phyloP scores from a whole-genome alignment of 2,113 vertebrate genomes.

The Patagioenas fasciata region DNA sequence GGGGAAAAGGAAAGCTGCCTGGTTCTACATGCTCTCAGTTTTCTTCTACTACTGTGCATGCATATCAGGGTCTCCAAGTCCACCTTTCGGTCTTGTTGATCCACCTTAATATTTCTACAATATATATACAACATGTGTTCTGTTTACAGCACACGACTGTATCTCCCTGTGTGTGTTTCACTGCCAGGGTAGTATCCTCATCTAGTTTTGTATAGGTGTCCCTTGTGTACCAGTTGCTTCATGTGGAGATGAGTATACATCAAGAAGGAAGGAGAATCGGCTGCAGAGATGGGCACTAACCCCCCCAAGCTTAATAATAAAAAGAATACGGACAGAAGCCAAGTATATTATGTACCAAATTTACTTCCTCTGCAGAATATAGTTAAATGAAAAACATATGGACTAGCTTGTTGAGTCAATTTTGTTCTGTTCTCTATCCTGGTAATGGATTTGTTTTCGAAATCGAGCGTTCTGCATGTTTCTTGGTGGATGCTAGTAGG shows the following conservation, averaged over 20 bases:
- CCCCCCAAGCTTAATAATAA: not conserved
- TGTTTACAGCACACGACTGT: not conserved
- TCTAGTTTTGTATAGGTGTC: not conserved
- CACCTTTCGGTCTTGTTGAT: not conserved
- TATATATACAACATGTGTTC: not conserved
- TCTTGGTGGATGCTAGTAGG: constrained; percentile 71
- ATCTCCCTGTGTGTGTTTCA: not conserved
- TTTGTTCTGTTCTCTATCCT: constrained; percentile 64
- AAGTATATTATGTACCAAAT: constrained; percentile 58
- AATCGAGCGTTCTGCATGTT: constrained; percentile 58
- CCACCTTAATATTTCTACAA: not conserved
- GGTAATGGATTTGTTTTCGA: constrained; percentile 72
- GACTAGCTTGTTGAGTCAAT: constrained; percentile 72
- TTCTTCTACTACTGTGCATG: not conserved
- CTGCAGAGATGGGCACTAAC: constrained; percentile 26
- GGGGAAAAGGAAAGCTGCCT: not conserved
- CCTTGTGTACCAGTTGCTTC: not conserved
- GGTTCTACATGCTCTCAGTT: not conserved
- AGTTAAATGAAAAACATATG: constrained; percentile 78
- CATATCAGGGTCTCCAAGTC: not conserved
- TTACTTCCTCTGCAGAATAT: constrained; percentile 68
- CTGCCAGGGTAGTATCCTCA: not conserved
- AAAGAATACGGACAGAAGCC: constrained; percentile 47
- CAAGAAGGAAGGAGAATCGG: not conserved
- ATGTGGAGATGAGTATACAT: not conserved